phyloP scores from a whole-genome alignment of 2,113 vertebrate species.

The Amazona vittata region DNA sequence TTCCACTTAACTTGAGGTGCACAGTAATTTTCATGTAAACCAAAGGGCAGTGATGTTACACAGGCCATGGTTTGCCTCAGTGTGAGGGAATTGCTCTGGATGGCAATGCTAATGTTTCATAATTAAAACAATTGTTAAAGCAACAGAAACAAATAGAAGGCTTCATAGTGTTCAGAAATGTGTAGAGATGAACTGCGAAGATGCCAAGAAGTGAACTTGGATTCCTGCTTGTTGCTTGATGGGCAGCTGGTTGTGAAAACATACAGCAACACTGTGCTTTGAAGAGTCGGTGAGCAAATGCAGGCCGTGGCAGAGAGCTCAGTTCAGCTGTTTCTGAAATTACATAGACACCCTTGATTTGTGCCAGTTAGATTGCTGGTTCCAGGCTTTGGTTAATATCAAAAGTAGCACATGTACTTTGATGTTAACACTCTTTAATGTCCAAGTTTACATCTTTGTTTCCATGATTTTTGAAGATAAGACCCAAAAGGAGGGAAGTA shows the following conservation, averaged over 20 bases:
- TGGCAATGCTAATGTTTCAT: not conserved
- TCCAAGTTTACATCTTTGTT: slow-evolving; percentile 65
- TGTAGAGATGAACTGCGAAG: not conserved
- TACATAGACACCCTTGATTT: slow-evolving; percentile 26
- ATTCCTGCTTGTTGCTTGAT: not conserved
- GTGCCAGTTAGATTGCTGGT: slow-evolving; percentile 25
- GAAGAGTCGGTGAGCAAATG: not conserved
- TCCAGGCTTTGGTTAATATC: slow-evolving; percentile 57
- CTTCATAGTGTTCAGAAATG: not conserved
- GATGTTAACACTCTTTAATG: slow-evolving; percentile 61
- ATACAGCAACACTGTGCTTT: not conserved
- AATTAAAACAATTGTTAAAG: not conserved
- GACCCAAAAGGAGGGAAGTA: slow-evolving; percentile 7
- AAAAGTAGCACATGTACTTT: slow-evolving; percentile 45
- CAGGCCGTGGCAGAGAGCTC: not conserved
- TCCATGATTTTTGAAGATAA: slow-evolving; percentile 59
- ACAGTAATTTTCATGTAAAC: not conserved
- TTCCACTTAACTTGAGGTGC: not conserved
- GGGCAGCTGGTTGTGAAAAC: not conserved
- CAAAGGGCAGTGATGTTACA: not conserved
- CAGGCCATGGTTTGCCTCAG: not conserved
- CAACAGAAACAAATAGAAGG: not conserved
- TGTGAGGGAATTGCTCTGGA: not conserved
- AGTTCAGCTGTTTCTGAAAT: slow-evolving; percentile 34
- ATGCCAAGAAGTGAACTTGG: not conserved